A percentile compares a stretch with the other conserved stretches of the same genome.
These are phyloP conservation scores for Megaceryle torquata DNA, from an alignment of 2,113 vertebrate genomes.

Conservation along the genomic window DNA sequence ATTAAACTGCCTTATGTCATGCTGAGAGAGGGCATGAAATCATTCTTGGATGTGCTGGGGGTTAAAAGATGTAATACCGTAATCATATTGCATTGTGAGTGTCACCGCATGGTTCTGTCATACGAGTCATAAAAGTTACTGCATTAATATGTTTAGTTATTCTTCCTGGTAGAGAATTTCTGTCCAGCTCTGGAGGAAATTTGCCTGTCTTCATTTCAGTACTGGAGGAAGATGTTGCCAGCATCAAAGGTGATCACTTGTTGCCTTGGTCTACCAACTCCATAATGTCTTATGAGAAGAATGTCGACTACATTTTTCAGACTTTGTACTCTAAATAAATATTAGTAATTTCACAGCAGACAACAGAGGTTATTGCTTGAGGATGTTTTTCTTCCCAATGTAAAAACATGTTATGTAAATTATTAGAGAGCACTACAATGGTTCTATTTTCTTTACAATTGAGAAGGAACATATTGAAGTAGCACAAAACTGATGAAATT, in stretches of 20 bases:
- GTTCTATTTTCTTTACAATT: slow-evolving; percentile 60
- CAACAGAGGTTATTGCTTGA: slow-evolving; percentile 63
- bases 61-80: background rate
- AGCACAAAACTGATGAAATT: slow-evolving; percentile 51
- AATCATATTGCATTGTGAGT: background rate
- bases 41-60: background rate
- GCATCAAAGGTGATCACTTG: background rate
- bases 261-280: background rate
- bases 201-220: background rate
- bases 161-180: background rate
- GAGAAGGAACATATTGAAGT: slow-evolving; percentile 50
- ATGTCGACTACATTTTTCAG: slow-evolving; percentile 56
- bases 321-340: slow-evolving; percentile 56
- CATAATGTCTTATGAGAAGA: slow-evolving; percentile 16
- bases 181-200: background rate
- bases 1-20: background rate
- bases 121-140: background rate
- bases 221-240: background rate
- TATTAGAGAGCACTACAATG: slow-evolving; percentile 29
- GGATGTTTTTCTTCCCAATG: slow-evolving; percentile 46
- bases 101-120: background rate
- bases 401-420: slow-evolving; percentile 48
- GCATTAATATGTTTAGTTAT: background rate
- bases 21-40: background rate
- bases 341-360: slow-evolving; percentile 51